Evolutionary conservation across 2,113 vertebrate species (phyloP).

Genomic region (Cyanocitta stelleri): DNA sequence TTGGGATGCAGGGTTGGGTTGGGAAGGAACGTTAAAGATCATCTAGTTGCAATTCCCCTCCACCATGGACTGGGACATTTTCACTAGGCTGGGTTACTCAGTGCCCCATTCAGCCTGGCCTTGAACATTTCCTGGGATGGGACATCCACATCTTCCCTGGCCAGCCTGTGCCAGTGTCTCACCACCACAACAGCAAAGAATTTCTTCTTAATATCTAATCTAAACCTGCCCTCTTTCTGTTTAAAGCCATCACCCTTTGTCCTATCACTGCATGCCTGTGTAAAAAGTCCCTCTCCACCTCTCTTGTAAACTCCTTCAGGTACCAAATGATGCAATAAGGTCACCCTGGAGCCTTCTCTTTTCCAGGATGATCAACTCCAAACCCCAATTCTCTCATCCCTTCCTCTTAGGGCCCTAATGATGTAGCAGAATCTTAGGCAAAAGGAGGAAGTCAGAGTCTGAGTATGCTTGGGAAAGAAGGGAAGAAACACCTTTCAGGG

Average conservation of each 20-base stretch:
- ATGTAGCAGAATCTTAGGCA: not conserved
- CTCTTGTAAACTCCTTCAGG: not conserved
- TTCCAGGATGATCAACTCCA: not conserved
- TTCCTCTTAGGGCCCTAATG: not conserved
- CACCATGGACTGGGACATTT: not conserved
- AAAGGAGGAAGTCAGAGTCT: not conserved
- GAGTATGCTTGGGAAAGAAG: not conserved
- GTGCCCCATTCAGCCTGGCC: not conserved
- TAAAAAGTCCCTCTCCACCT: not conserved
- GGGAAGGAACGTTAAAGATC: not conserved
- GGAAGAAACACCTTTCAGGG: not conserved
- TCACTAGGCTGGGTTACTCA: not conserved
- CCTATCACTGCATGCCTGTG: no score
- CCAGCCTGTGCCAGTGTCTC: not conserved
- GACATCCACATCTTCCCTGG: not conserved
- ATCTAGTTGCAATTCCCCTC: not conserved
- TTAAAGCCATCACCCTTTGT: not conserved
- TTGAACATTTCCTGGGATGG: not conserved
- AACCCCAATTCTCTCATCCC: not conserved
- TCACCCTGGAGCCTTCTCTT: not conserved
- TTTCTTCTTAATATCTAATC: not conserved
- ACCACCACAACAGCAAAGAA: not conserved
- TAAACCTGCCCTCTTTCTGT: not conserved
- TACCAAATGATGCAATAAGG: fast-evolving
- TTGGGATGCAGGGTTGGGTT: not conserved